phyloP scores from a whole-genome alignment of 2,888 invertebrate genomes.

The Laothoe populi region DNA sequence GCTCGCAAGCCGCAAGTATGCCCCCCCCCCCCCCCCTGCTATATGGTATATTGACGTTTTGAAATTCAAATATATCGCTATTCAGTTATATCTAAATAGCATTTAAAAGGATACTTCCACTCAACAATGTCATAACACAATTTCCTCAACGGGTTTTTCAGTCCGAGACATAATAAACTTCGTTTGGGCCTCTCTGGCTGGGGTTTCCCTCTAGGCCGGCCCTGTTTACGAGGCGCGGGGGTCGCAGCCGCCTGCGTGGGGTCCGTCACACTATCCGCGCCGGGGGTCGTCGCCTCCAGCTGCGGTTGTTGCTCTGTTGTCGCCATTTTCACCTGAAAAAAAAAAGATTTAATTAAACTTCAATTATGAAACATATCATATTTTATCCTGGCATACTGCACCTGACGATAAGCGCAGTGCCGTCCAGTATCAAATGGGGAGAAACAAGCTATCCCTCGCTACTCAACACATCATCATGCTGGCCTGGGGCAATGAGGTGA shows the following conservation, averaged over 20 bases:
- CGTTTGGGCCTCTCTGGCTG: constrained; percentile 95
- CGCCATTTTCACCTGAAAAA: constrained; percentile 67
- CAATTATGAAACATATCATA: too few species aligned
- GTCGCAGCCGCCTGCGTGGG: constrained; percentile 50
- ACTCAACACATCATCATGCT: too few species aligned
- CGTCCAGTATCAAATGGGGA: too few species aligned
- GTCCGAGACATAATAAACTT: constrained; percentile 95
- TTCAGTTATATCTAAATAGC: too few species aligned
- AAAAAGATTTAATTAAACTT: constrained; percentile 18
- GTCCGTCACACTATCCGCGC: constrained; percentile 60
- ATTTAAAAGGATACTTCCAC: constrained; percentile 98
- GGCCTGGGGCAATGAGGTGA: too few species aligned
- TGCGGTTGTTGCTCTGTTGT: constrained; percentile 65
- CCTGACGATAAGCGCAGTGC: too few species aligned
- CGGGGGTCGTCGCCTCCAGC: constrained; percentile 62
- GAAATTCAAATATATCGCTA: too few species aligned
- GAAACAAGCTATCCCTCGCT: too few species aligned
- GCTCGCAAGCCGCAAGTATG: too few species aligned
- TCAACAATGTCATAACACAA: constrained; percentile 98
- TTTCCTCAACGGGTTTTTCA: constrained; percentile 97
- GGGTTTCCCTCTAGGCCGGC: constrained; percentile 90
- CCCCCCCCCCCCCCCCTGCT: too few species aligned
- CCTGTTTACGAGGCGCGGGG: constrained; percentile 84
- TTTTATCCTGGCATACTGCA: too few species aligned
- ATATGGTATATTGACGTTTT: too few species aligned